phyloP scores from a whole-genome alignment of 2,113 vertebrate genomes.

The Mormoops blainvillei region DNA sequence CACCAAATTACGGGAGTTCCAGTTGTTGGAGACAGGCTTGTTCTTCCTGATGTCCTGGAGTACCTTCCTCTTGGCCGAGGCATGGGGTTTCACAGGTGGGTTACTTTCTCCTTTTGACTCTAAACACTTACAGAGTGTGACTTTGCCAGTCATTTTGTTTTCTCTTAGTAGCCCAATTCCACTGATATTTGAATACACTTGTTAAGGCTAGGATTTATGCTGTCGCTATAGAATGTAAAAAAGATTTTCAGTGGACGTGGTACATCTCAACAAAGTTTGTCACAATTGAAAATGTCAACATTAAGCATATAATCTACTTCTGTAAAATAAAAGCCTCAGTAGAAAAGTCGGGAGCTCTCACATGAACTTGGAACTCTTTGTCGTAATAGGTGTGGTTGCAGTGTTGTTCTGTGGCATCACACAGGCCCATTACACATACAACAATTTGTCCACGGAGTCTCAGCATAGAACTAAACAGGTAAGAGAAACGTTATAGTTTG shows the following conservation, averaged over 20 bases:
- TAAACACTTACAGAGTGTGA: neutral
- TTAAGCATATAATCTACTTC: neutral
- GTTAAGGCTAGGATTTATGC: neutral
- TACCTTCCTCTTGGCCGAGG: conserved; percentile 96
- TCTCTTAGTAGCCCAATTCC: neutral
- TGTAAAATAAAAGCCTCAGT: neutral
- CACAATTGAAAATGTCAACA: neutral
- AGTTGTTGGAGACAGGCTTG: conserved; percentile 93
- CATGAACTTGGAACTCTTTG: conserved; percentile 19
- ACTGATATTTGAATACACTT: neutral
- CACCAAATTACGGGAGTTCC: conserved; percentile 96
- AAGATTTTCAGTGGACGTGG: neutral
- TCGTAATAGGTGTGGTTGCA: conserved; percentile 91
- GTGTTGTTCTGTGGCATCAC: conserved; percentile 98
- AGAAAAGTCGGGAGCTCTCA: neutral
- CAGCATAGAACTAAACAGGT: conserved; percentile 97
- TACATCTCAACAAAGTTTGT: conserved; percentile 30
- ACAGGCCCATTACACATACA: conserved; percentile 98
- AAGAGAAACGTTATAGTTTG: conserved; percentile 60
- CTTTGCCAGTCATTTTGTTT: neutral
- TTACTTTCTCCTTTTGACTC: conserved; percentile 8
- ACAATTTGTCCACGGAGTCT: conserved; percentile 97
- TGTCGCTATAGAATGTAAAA: neutral
- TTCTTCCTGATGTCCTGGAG: conserved; percentile 99
- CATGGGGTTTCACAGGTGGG: conserved; percentile 96